These are phyloP conservation scores for Leptarthrus brevirostris DNA, from an alignment of 2,888 invertebrate genomes.

Conservation along the genomic window DNA sequence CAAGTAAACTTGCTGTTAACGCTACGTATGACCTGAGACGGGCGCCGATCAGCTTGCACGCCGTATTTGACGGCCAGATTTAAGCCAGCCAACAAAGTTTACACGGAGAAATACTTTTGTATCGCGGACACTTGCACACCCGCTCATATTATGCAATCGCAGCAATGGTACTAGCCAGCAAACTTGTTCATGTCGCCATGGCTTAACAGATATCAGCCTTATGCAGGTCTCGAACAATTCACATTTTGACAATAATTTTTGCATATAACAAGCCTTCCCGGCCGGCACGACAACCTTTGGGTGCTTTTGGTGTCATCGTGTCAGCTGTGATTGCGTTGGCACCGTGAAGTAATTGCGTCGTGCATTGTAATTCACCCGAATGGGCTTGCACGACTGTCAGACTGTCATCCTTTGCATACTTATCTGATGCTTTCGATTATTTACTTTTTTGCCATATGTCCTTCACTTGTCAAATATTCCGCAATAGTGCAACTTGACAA, in stretches of 20 bases:
- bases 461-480: conserved; percentile 40
- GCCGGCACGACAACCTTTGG: conserved; percentile 40
- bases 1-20: background rate
- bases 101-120: background rate
- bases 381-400: conserved; percentile 5
- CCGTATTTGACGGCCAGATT: background rate
- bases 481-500: conserved; percentile 14
- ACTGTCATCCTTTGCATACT: conserved; percentile 42
- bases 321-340: conserved; percentile 23
- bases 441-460: background rate
- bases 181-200: background rate
- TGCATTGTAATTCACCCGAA: conserved; percentile 40
- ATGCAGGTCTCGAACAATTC: conserved; percentile 20
- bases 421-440: conserved; percentile 35
- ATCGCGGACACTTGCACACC: background rate
- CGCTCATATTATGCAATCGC: background rate
- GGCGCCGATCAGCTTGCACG: background rate
- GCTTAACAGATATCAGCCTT: background rate
- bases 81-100: background rate
- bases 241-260: conserved; percentile 43
- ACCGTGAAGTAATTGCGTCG: conserved; percentile 12
- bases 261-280: conserved; percentile 36
- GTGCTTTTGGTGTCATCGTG: conserved; percentile 14
- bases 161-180: background rate
- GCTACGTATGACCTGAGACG: background rate